A percentile compares a stretch with the other conserved stretches of the same genome.
phyloP scores from a whole-genome alignment of 2,113 vertebrate genomes.

The Erpornis zantholeuca region DNA sequence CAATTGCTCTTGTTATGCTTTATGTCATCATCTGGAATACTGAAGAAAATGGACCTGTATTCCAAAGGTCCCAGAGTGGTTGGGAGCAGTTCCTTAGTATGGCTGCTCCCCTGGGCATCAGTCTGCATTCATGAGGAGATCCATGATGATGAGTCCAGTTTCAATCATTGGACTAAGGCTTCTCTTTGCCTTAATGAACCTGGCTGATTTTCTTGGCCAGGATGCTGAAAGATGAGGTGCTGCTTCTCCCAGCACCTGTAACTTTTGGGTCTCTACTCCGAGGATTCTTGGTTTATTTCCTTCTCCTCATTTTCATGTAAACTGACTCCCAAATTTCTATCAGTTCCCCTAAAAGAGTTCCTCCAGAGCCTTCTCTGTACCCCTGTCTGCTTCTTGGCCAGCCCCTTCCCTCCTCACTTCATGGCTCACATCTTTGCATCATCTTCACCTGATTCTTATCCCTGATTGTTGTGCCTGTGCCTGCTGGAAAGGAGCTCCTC shows the following conservation, averaged over 20 bases:
- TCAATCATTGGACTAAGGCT: not conserved
- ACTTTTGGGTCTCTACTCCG: not conserved
- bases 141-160: not conserved
- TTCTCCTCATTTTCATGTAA: not conserved
- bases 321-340: not conserved
- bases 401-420: not conserved
- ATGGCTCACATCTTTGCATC: not conserved
- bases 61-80: not conserved
- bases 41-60: not conserved
- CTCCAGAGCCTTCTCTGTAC: not conserved
- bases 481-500: not conserved
- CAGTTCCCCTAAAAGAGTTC: not conserved
- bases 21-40: not conserved
- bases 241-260: not conserved
- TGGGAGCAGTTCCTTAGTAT: not conserved
- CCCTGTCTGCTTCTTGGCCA: not conserved
- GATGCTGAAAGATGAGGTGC: not conserved
- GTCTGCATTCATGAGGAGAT: not conserved
- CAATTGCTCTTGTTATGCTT: not conserved
- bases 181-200: not conserved
- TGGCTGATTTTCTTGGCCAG: not conserved
- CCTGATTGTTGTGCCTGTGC: not conserved
- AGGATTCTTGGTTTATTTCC: not conserved
- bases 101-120: not conserved
- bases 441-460: not conserved